Evolutionary conservation across 35 echinoderm and acorn worm genomes (phyloP).

Genomic region (Apostichopus japonicus): DNA sequence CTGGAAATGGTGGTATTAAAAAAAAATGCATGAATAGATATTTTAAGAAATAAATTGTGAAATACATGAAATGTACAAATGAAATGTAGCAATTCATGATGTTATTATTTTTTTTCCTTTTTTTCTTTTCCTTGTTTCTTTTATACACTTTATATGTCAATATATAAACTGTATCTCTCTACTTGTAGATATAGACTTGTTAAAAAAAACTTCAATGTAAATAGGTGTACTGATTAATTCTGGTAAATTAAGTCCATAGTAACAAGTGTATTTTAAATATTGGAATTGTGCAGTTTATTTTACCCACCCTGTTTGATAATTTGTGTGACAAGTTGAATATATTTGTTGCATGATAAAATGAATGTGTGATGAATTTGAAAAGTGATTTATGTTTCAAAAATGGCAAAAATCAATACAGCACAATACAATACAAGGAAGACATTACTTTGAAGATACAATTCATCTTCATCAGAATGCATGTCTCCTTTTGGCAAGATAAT

Average conservation of each 20-base stretch:
- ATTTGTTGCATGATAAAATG: too few species aligned
- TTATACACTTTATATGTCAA: constrained; percentile 52
- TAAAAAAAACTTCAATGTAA: constrained; percentile 1
- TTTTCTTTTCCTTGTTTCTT: not conserved
- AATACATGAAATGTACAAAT: constrained; percentile 45
- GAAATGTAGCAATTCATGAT: constrained; percentile 11
- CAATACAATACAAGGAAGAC: too few species aligned
- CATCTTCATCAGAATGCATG: too few species aligned
- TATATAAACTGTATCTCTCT: constrained; percentile 24
- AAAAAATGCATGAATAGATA: not conserved
- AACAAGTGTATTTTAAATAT: constrained; percentile 12
- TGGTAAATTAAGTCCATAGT: constrained; percentile 22
- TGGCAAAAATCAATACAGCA: too few species aligned
- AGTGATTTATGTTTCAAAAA: too few species aligned
- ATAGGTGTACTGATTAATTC: constrained; percentile 19
- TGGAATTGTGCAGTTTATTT: constrained; percentile 25
- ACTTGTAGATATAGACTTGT: constrained; percentile 43
- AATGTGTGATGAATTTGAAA: too few species aligned
- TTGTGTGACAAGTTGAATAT: not conserved
- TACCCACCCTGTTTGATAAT: not conserved
- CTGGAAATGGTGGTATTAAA: not conserved
- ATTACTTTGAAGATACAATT: too few species aligned
- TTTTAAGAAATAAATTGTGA: constrained; percentile 29
- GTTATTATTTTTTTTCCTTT: not conserved
- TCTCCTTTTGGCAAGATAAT: too few species aligned